Evolutionary conservation across 1,140 invertebrate genomes (phyloP), one percentile per base, ranked within the genome.

Genomic region (Sinella curviseta): DNA sequence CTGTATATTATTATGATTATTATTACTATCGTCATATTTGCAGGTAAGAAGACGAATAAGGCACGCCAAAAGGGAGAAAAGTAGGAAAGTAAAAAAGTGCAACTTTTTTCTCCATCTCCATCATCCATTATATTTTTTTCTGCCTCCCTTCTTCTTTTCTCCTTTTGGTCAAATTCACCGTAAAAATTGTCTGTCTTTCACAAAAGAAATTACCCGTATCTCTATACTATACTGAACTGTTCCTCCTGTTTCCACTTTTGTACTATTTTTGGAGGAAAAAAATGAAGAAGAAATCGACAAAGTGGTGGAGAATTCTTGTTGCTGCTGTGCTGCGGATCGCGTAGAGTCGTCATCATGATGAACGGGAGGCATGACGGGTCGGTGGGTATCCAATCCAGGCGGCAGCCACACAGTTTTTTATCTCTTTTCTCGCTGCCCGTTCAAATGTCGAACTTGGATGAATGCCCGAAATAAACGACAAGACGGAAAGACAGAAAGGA

Each of bases 11-110:
- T n/a, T n/a, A n/a, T n/a, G n/a, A n/a, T n/a, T n/a, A n/a, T n/a
- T n/a, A n/a, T n/a, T n/a, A n/a, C n/a, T n/a, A 12, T 48, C 39
- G 20, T 8, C 20, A 48, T 12, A 48, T 48, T 48, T 48, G 8
- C 39, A 48, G 39, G 39, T 48, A 48, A 12, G 57, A 14, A 65
- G 57, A 26, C 3, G 26, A 65, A 65, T 12, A n/a, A 26, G 8
- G 57, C 14, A 16, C 16, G 57, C 57, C 57, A 65, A 65, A 65
- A 65, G 57, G 57, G 57, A 65, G 24, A 65, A 65, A 65, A 65
- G 57, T 65, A 65, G 57, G 57, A 26, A 65, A 65, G 57, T 65
- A 65, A 65, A 65, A 65, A 65, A 65, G 57, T 65, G 24, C 24
- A 65, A 65, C 14, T 26, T 65, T 26, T 65, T 17, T 65, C 26